Base-by-base conservation (phyloP, 2,888 invertebrate species). In the Tenthredo notha region DNA sequence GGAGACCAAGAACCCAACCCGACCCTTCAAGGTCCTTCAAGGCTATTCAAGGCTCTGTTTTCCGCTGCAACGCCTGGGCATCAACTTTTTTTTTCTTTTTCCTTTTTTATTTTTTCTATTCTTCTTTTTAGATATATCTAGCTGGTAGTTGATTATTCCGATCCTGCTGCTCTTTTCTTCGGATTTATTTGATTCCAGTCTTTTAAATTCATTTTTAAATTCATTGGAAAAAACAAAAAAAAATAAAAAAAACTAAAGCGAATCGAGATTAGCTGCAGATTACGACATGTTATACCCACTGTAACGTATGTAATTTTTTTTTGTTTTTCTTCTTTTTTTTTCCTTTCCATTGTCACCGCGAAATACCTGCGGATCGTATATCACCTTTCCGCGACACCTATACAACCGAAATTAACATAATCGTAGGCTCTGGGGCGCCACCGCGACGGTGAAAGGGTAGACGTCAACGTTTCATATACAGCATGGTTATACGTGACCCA, bases 1-100 rank as follows among this genome's bases (percentile, higher is more conserved):
- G 80, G 65, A 80, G 12, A 58, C 58, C 21, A n/a, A 65, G 58
- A 58, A 80, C 61, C 50, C 61, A 21, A 77, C 50, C 77, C 80
- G 58, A 80, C 80, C 80, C 61, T 80, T 80, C 80, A 61, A 80
- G 80, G 80, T 65, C 65, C 80, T 43, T 80, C 80, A 80, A 80
- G 80, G 80, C 80, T 80, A 25, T 80, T 65, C 77, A 77, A 54
- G 80, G 80, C 80, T n/a, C 77, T 50, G 72, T 43, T 43, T n/a
- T 21, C 54, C 50, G 33, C 77, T 77, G 54, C 77, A 47, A 47
- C 75, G n/a, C 21, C 75, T 15, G 18, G n/a, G 75, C n/a, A 9
- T 75, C 75, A 40, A 47, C 47, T 7, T 9, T 70, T n/a, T 72
- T 37, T 0, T 7, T 72, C 40, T 37, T 37, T 37, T 7, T 37